A percentile compares a stretch with the other conserved stretches of the same genome.
Evolutionary conservation across 1,140 invertebrate species (phyloP).

Genomic region (Zelostemma sp.): DNA sequence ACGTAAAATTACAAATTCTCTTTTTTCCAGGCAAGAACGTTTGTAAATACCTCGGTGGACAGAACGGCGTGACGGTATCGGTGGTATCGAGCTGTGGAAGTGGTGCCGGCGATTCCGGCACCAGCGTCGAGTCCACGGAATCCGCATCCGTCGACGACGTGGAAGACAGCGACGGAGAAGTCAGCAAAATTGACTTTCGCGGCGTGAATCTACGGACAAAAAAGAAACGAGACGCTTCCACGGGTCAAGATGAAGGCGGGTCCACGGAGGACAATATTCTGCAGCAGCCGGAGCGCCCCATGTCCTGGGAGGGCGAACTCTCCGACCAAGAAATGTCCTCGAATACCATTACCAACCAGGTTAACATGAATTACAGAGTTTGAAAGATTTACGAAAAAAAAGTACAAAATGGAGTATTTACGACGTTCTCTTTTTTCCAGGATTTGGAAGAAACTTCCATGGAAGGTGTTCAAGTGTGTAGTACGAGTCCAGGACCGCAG

Average conservation of each 20-base stretch:
- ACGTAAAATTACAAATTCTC: constrained; percentile 2
- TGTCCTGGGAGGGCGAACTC: constrained; percentile 93
- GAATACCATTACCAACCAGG: constrained; percentile 69
- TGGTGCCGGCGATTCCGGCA: constrained; percentile 45
- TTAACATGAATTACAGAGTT: no score
- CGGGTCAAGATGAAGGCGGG: constrained; percentile 51
- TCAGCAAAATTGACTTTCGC: constrained; percentile 72
- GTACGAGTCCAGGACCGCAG: constrained; percentile 61
- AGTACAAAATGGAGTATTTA: no score
- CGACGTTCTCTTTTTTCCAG: no score
- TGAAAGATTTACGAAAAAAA: no score
- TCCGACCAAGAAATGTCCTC: constrained; percentile 80
- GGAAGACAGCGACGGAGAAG: constrained; percentile 72
- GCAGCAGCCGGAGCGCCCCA: constrained; percentile 76
- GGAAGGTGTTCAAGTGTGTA: constrained; percentile 70
- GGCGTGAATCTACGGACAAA: constrained; percentile 72
- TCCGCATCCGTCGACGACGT: constrained; percentile 62
- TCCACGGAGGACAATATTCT: constrained; percentile 60
- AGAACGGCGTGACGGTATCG: constrained; percentile 68
- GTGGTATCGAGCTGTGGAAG: constrained; percentile 64
- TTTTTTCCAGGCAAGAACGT: constrained; percentile 59
- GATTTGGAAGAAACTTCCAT: constrained; percentile 70
- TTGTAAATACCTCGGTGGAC: constrained; percentile 66
- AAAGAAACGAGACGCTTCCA: constrained; percentile 65
- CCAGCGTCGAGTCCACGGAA: constrained; percentile 43